Evolutionary conservation across 2,888 invertebrate species (phyloP).

Genomic region (Aleiodes testaceus): DNA sequence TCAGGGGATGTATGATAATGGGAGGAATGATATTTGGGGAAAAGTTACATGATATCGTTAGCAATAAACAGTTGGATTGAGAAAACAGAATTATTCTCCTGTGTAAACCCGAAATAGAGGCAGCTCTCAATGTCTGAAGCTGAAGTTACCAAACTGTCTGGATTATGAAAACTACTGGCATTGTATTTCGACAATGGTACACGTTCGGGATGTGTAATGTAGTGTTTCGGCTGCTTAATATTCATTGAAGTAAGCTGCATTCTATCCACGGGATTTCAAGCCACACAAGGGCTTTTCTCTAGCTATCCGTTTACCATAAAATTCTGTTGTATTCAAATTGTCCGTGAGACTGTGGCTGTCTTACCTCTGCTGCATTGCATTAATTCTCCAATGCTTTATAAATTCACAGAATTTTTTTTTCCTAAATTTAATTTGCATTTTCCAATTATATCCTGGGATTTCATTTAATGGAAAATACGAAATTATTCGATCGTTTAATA

Average conservation of each 20-base stretch:
- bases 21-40: too few relatives aligned
- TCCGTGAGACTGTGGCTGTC: conserved; percentile 1
- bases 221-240: conserved; percentile 51
- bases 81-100: too few relatives aligned
- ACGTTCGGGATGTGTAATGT: conserved; percentile 24
- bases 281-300: conserved; percentile 12
- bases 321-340: conserved; percentile 12
- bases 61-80: too few relatives aligned
- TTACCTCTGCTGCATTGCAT: background rate
- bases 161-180: background rate
- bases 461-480: background rate
- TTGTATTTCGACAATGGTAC: conserved; percentile 12
- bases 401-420: background rate
- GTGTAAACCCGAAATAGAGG: background rate
- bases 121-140: background rate
- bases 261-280: conserved; percentile 30
- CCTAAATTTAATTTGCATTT: background rate
- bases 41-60: too few relatives aligned
- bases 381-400: background rate
- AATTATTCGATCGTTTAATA: background rate
- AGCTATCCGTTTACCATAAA: conserved; percentile 20
- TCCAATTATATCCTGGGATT: too few relatives aligned
- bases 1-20: too few relatives aligned
- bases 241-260: conserved; percentile 54
- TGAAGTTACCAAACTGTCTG: conserved; percentile 3